phyloP scores from a whole-genome alignment of 92 coral and sea anemone species.

The Paragorgia papillata region DNA sequence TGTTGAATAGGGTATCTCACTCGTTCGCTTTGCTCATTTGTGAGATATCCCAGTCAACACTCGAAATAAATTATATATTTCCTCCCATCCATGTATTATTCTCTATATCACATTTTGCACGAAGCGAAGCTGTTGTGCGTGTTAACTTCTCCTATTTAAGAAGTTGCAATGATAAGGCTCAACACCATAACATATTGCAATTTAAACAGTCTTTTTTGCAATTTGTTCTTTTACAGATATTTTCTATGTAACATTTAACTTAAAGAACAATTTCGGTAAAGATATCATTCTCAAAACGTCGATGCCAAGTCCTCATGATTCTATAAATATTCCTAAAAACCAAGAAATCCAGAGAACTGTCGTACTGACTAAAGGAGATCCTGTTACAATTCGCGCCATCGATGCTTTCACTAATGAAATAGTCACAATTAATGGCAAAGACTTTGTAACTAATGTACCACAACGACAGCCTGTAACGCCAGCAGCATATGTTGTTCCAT shows the following conservation, averaged over 20 bases:
- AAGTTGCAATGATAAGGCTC: no score
- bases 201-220: neutral
- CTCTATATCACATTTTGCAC: no score
- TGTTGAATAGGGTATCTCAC: no score
- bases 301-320: conserved; percentile 19
- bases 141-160: no score
- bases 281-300: conserved; percentile 14
- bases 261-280: conserved; percentile 29
- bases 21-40: no score
- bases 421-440: conserved; percentile 29
- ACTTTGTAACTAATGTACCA: conserved; percentile 19
- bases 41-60: no score
- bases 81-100: no score
- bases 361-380: conserved; percentile 11
- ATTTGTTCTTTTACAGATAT: conserved; percentile 7
- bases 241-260: conserved; percentile 25
- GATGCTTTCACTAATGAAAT: conserved; percentile 12
- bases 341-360: conserved; percentile 12
- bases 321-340: conserved; percentile 10
- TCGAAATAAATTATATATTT: no score
- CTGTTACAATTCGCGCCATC: conserved; percentile 6
- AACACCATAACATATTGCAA: no score
- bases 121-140: no score
- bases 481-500: conserved; percentile 20
- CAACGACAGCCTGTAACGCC: neutral